These are phyloP conservation scores for Eupithecia centaureata DNA, from an alignment of 2,888 invertebrate species.

Conservation along the genomic window DNA sequence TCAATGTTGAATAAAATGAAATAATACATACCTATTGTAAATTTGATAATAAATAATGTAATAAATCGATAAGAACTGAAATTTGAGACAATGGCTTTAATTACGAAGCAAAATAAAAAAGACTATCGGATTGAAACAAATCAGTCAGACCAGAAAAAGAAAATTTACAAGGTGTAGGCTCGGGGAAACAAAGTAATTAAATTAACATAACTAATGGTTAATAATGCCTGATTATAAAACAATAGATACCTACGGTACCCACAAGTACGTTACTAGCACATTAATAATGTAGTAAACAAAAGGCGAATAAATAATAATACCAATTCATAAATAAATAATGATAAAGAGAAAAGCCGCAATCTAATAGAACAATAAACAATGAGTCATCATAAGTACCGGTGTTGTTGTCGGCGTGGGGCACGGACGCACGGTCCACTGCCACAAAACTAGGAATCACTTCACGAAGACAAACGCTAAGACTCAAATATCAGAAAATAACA, in stretches of 20 bases:
- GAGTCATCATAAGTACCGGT: conserved; percentile 72
- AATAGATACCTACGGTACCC: conserved; percentile 6
- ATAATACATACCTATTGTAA: background rate
- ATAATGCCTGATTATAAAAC: background rate
- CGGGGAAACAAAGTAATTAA: background rate
- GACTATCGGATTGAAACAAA: background rate
- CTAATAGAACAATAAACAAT: conserved; percentile 66
- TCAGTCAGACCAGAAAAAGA: background rate
- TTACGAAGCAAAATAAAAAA: background rate
- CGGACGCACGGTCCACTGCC: conserved; percentile 66
- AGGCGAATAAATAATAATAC: conserved; percentile 43
- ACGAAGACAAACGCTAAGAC: conserved; percentile 58
- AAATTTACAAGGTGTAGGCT: background rate
- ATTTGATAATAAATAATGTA: background rate
- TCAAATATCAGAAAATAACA: conserved; percentile 70
- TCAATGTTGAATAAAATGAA: too few relatives aligned
- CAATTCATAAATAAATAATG: conserved; percentile 46
- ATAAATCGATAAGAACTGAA: background rate
- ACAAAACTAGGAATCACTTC: conserved; percentile 81
- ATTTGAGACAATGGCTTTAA: background rate
- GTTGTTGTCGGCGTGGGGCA: conserved; percentile 46
- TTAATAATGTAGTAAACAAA: background rate
- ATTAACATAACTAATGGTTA: background rate
- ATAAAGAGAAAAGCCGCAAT: conserved; percentile 54
- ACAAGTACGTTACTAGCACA: background rate